A percentile compares a stretch with the other conserved stretches of the same genome.
These are phyloP conservation scores for Babylonia areolata DNA, from an alignment of 1,140 invertebrate species.

Conservation along the genomic window DNA sequence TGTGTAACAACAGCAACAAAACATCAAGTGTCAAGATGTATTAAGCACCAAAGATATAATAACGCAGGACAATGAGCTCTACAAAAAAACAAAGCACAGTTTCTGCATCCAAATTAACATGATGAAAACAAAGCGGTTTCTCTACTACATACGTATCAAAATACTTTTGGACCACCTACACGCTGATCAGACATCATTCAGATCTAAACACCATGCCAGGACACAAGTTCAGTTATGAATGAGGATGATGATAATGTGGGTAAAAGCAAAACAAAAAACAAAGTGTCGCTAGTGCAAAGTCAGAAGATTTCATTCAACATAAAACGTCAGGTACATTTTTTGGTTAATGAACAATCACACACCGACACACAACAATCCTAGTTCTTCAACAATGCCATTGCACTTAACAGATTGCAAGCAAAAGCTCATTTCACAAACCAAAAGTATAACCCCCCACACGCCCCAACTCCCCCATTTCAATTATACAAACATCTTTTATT, in stretches of 20 bases:
- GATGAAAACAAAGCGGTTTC: neutral
- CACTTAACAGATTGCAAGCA: neutral
- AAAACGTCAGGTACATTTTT: neutral
- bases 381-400: neutral
- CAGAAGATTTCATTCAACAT: neutral
- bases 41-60: neutral
- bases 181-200: neutral
- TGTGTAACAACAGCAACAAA: neutral
- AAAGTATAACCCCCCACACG: no score
- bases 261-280: neutral
- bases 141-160: neutral
- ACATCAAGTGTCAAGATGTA: neutral
- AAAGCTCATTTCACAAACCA: neutral
- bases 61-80: neutral
- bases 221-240: neutral
- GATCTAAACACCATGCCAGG: neutral
- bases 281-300: neutral
- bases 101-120: neutral
- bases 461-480: no score
- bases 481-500: no score
- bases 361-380: neutral
- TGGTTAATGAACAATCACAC: neutral
- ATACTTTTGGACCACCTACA: neutral
- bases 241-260: neutral
- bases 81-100: neutral